A percentile compares a stretch with the other conserved stretches of the same genome.
phyloP scores from a whole-genome alignment of 2,888 invertebrate species.

The Dicycla oo region DNA sequence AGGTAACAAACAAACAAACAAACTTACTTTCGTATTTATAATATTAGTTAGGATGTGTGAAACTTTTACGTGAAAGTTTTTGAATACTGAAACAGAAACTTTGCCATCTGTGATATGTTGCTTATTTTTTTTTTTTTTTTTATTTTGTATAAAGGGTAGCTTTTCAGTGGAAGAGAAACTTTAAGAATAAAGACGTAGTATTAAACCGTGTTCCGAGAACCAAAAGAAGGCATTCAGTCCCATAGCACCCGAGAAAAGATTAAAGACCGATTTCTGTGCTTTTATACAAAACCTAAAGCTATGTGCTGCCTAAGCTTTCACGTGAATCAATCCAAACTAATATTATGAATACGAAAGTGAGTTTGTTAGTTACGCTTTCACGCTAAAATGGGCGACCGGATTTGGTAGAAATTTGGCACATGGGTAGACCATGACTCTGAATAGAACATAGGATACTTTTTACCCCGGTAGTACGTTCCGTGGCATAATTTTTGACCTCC shows the following conservation, averaged over 20 bases:
- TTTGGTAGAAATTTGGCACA: too few relatives aligned
- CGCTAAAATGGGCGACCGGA: too few relatives aligned
- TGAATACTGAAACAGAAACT: slow-evolving; percentile 9
- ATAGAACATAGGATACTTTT: too few relatives aligned
- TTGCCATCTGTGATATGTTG: background rate
- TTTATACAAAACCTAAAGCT: background rate
- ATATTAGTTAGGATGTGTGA: too few relatives aligned
- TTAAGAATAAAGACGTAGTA: background rate
- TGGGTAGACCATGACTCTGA: too few relatives aligned
- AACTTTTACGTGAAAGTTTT: slow-evolving; percentile 10
- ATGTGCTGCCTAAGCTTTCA: background rate
- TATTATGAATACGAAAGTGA: too few relatives aligned
- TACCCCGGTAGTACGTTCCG: too few relatives aligned
- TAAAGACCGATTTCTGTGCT: background rate
- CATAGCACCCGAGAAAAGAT: background rate
- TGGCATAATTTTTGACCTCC: too few relatives aligned
- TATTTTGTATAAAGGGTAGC: background rate
- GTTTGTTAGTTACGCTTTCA: too few relatives aligned
- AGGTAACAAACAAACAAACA: too few relatives aligned
- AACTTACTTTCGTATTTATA: too few relatives aligned
- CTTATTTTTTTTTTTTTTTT: background rate
- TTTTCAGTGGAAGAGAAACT: background rate
- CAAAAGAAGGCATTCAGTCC: background rate
- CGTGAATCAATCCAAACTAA: background rate
- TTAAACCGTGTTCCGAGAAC: background rate